These are phyloP conservation scores for Squalus acanthias DNA, from an alignment of 2,797 vertebrate genomes.

Conservation along the genomic window DNA sequence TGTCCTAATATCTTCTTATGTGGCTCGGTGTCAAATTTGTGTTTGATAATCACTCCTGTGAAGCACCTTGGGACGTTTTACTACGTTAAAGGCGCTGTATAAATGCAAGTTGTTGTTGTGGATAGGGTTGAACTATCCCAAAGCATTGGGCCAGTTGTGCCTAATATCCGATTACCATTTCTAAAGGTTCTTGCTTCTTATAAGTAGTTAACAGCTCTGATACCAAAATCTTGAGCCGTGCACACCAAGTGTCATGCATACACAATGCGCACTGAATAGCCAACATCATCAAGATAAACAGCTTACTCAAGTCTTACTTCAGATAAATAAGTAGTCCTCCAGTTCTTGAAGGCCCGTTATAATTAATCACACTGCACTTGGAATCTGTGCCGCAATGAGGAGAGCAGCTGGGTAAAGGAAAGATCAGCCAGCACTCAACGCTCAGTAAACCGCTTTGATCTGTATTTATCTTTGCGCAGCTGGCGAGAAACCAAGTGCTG, in stretches of 20 bases:
- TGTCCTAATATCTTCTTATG: no score
- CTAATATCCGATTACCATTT: neutral
- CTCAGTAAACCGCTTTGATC: neutral
- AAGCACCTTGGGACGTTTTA: no score
- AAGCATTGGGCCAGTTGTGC: neutral
- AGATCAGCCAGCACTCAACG: neutral
- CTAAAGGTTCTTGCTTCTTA: neutral
- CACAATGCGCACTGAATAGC: neutral
- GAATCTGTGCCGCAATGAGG: neutral
- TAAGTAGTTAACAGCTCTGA: neutral
- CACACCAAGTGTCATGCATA: neutral
- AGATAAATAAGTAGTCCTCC: neutral
- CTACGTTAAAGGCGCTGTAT: no score
- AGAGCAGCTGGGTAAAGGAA: neutral
- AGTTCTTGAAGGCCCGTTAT: neutral
- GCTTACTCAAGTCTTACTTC: neutral
- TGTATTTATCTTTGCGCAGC: neutral
- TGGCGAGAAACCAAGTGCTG: neutral
- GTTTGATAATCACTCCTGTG: no score
- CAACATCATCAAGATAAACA: neutral
- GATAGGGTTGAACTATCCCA: neutral
- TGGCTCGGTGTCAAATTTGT: no score
- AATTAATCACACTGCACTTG: neutral
- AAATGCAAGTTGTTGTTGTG: no score
- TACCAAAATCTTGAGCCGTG: neutral